Evolutionary conservation across 2,888 invertebrate genomes (phyloP), one percentile per base, ranked within the genome.

Genomic region (Drosophila gaucha): DNA sequence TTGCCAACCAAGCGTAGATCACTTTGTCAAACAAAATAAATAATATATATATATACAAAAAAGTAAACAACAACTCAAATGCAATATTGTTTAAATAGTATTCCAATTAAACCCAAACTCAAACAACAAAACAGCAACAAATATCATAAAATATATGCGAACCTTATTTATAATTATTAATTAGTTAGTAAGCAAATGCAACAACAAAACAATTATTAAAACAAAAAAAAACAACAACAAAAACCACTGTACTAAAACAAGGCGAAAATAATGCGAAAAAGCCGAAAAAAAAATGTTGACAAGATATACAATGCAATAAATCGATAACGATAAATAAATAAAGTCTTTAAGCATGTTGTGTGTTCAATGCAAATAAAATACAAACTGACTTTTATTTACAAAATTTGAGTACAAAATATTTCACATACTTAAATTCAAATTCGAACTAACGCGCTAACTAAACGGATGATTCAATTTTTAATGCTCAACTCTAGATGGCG

Each of bases 301-400:
- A 70, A 62, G 44, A 68, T 50, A 77, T 65, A 47, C 50, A 70
- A 88, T 88, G 88, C 88, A 88, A 88, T 86, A 87, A 85, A 84
- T 80, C 76, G 86, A 86, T 79, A 82, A 56, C 84, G 80, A 78
- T 79, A 68, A 77, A 74, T 86, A 80, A 85, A 84, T 84, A 85
- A 86, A 85, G 66, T 86, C 80, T 80, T 88, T 88, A 86, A 78
- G 66, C 86, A 78, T 78, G 88, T 86, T 86, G 85, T 88, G 84
- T 84, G 88, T 86, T 86, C 76, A 86, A 84, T 86, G 74, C 74
- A 80, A 88, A 73, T 74, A 68, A 4, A 41, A 41, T 52, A 24
- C 6, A 38, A 60, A 44, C 20, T 1, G 2, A 1, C 10, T 74
- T 50, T 71, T 31, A 6, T 64, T 52, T 18, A 12, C 1, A 9